Evolutionary conservation across 2,888 invertebrate species (phyloP).

Genomic region (Drosophila barbarae): DNA sequence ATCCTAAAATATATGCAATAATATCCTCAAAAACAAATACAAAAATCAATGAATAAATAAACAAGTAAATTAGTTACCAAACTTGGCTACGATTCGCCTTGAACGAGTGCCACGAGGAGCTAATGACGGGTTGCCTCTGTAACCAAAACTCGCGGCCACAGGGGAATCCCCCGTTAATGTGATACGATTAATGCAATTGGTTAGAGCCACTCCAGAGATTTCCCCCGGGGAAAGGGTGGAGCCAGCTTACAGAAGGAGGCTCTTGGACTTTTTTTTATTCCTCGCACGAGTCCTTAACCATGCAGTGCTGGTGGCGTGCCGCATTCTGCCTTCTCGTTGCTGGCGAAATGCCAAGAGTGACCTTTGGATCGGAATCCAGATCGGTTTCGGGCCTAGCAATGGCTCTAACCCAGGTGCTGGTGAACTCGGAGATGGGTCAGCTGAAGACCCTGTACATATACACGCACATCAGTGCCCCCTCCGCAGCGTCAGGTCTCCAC

Average conservation of each 20-base stretch:
- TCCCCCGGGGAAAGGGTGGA: constrained; percentile 29
- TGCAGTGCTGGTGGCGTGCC: constrained; percentile 3
- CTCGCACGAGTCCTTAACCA: constrained; percentile 4
- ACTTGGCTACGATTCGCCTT: too few relatives aligned
- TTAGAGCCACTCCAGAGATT: constrained; percentile 41
- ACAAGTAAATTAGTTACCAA: not conserved
- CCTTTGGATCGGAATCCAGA: too few relatives aligned
- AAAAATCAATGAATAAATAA: not conserved
- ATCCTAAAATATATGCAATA: too few relatives aligned
- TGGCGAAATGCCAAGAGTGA: not conserved
- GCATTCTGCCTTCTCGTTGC: not conserved
- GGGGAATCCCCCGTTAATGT: constrained; percentile 4
- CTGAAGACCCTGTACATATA: constrained; percentile 49
- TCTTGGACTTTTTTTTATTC: not conserved
- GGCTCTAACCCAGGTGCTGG: constrained; percentile 31
- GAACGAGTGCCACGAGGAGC: not conserved
- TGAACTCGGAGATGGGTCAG: constrained; percentile 50
- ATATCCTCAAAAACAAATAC: too few relatives aligned
- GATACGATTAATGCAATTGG: constrained; percentile 15
- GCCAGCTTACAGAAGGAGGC: too few relatives aligned
- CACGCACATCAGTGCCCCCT: constrained; percentile 24
- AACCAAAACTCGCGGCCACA: not conserved
- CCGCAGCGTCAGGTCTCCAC: constrained; percentile 6
- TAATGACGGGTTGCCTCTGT: not conserved
- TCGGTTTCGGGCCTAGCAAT: not conserved